Percentiles rank a stretch among this genome's conserved stretches.
Conservation (phyloP, 2,888 invertebrate species). For the Horisme vitalbata region DNA sequence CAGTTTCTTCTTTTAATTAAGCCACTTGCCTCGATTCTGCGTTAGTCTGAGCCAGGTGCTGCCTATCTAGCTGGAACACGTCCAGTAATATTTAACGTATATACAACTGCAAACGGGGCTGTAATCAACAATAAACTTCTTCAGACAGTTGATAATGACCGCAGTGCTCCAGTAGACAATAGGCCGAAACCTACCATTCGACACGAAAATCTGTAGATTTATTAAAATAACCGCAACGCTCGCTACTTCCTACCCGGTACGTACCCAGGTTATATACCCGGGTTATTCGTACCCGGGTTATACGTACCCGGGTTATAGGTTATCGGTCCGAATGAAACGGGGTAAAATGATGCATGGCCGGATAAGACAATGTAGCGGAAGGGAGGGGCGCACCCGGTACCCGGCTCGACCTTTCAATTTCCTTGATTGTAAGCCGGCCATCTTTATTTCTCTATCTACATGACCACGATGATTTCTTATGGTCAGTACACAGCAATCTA, state of each 20-base stretch:
- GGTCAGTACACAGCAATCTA: constrained; percentile 36
- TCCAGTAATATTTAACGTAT: too few species aligned
- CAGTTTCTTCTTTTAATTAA: too few species aligned
- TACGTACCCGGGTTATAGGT: constrained; percentile 34
- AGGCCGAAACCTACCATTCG: constrained; percentile 13
- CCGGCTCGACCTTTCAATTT: constrained; percentile 74
- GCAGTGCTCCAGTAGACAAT: neutral
- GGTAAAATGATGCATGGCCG: constrained; percentile 66
- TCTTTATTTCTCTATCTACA: constrained; percentile 56
- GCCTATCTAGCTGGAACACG: too few species aligned
- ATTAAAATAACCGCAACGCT: constrained; percentile 56
- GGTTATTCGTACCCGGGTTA: constrained; percentile 26
- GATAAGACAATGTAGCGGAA: constrained; percentile 69
- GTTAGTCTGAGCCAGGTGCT: too few species aligned
- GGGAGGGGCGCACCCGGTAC: constrained; percentile 54
- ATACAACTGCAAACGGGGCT: too few species aligned
- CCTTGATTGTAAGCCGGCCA: constrained; percentile 59
- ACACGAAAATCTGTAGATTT: constrained; percentile 42
- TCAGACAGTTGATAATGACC: too few species aligned
- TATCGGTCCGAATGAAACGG: constrained; percentile 45
- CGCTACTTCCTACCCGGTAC: constrained; percentile 23
- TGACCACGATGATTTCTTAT: constrained; percentile 50
- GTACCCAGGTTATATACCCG: constrained; percentile 26
- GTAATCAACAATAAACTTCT: too few species aligned
- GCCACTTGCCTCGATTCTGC: too few species aligned